Base-by-base conservation (phyloP, 2,888 invertebrate genomes). In the Cryptus armator region DNA sequence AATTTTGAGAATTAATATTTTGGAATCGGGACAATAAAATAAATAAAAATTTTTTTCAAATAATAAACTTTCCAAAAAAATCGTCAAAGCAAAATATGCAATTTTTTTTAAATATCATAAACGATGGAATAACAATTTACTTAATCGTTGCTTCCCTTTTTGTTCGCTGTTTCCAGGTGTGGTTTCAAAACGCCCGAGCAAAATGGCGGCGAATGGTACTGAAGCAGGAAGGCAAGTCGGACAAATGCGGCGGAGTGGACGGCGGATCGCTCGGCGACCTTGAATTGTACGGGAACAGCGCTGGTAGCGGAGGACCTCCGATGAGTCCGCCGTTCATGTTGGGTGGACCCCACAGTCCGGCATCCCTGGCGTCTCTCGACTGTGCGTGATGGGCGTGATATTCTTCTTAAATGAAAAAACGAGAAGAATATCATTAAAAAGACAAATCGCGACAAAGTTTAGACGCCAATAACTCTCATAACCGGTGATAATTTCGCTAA, bases 121-220 rank as follows among this genome's bases (percentile, higher is more conserved):
- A 37, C 37, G 37, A 37, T 9, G 9, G 9, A 37, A 37, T 37
- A 7, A 37, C 6, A 62, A 62, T 62, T 29, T 32, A 62, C 14
- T 62, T 14, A 62, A 62, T 5, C 62, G 14, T 62, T 12, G 14
- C 4, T 66, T 59, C 24, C 19, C 46, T 16, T 16, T 19, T 78
- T 81, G 87, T 24, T 78, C 79, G 87, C 94, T 95, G 94, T 94
- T 95, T 95, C 56, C 96, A 98, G 98, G 98, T 98, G 80, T 98
- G 98, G 98, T 98, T 98, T 94, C 98, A 98, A 94, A 98, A 98
- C 93, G 98, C 98, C 43, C 95, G 98, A 53, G 98, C 98, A 88
- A 98, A 98, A 95, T 98, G 98, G 97, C 96, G 98, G 91, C 96
- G 98, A 88, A 97, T 97, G 96, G 96, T 97, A 94, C 95, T 97